Conservation (phyloP, 2,113 vertebrate genomes). For the Lagopus muta region DNA sequence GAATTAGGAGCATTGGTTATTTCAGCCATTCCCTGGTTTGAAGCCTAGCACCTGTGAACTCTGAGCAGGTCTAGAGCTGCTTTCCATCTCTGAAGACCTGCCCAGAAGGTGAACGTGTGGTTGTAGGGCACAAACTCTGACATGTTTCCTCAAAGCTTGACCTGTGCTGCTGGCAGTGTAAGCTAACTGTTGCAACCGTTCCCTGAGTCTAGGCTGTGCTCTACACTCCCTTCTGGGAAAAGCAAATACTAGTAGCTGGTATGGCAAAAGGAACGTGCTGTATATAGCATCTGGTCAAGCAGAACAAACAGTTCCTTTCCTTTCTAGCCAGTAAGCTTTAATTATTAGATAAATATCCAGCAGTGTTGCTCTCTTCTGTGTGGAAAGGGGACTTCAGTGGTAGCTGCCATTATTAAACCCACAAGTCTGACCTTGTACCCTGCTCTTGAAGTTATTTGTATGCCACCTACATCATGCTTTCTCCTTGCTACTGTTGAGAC, state of each 20-base stretch:
- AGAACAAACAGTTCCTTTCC: background rate
- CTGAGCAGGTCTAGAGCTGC: background rate
- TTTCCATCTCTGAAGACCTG: background rate
- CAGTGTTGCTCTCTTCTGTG: background rate
- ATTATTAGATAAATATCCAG: background rate
- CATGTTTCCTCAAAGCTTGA: background rate
- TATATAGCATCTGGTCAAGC: background rate
- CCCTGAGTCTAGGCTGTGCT: background rate
- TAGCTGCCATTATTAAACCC: background rate
- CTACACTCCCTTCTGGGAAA: background rate
- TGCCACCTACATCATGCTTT: background rate
- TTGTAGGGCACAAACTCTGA: background rate
- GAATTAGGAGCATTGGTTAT: background rate
- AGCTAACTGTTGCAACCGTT: background rate
- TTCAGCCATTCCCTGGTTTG: background rate
- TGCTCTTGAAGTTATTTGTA: background rate
- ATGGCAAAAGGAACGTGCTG: background rate
- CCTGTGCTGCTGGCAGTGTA: background rate
- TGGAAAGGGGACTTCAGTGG: background rate
- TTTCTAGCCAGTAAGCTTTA: background rate
- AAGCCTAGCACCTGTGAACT: background rate
- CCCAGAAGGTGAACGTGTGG: background rate
- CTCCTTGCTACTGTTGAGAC: background rate
- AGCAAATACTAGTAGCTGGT: conserved; percentile 1
- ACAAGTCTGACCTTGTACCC: conserved; percentile 14